phyloP scores from a whole-genome alignment of 2,888 invertebrate species.

The Amphipyra tragopoginis region DNA sequence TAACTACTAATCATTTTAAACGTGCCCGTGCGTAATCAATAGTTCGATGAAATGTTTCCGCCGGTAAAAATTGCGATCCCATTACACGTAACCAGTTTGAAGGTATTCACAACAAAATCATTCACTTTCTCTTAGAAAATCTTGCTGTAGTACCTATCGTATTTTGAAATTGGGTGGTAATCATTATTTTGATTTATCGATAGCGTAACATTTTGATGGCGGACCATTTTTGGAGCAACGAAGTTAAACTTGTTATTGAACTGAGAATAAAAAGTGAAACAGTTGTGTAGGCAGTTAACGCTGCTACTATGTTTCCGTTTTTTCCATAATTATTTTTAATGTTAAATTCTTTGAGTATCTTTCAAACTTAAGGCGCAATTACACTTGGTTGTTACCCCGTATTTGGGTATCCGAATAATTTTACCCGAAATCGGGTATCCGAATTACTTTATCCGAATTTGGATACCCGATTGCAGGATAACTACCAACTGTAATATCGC shows the following conservation, averaged over 20 bases:
- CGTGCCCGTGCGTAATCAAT: constrained; percentile 58
- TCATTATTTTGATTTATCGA: constrained; percentile 82
- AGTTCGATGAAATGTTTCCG: constrained; percentile 69
- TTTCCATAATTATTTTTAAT: too few species aligned
- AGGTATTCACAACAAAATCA: constrained; percentile 83
- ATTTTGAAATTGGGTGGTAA: constrained; percentile 73
- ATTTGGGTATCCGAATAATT: too few species aligned
- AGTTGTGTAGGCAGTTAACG: not conserved
- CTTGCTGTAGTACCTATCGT: constrained; percentile 64
- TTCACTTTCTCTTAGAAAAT: constrained; percentile 87
- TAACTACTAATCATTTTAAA: constrained; percentile 56
- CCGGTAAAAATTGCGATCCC: constrained; percentile 72
- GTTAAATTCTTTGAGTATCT: too few species aligned
- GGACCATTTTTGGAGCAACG: constrained; percentile 49
- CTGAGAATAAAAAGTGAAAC: constrained; percentile 31
- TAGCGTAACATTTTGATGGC: constrained; percentile 57
- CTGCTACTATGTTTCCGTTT: too few species aligned
- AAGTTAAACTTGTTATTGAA: constrained; percentile 41
- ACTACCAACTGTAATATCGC: too few species aligned
- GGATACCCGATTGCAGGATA: too few species aligned
- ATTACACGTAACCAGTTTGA: constrained; percentile 78
- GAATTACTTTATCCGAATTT: too few species aligned
- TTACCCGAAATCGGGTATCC: too few species aligned
- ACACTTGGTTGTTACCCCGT: too few species aligned
- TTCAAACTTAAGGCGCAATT: too few species aligned